These are phyloP conservation scores for Python bivittatus DNA, from an alignment of 2,113 vertebrate genomes.

Conservation along the genomic window DNA sequence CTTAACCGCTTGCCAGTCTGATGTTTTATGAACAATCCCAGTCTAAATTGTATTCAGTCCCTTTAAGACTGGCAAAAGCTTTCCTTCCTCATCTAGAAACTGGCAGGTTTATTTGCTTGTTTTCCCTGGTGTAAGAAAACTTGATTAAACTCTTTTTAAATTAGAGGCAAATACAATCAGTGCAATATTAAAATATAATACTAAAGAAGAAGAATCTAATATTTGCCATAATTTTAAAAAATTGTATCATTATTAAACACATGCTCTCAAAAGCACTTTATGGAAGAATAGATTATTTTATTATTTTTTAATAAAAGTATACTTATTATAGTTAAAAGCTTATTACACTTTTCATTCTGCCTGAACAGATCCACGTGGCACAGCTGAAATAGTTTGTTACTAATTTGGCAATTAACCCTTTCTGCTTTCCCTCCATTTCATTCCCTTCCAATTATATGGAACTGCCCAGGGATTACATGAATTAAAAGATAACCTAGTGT, in stretches of 20 bases:
- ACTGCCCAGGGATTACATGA: not conserved
- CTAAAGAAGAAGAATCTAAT: constrained; percentile 19
- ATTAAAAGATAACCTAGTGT: not conserved
- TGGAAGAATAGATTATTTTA: constrained; percentile 25
- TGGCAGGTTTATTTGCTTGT: not conserved
- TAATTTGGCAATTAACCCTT: not conserved
- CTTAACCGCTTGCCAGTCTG: not conserved
- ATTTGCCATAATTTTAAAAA: constrained; percentile 48
- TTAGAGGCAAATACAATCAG: constrained; percentile 48
- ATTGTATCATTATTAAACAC: constrained; percentile 52
- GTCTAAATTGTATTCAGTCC: not conserved
- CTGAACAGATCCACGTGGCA: not conserved
- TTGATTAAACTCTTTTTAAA: constrained; percentile 40
- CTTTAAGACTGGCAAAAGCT: not conserved
- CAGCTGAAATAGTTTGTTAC: not conserved
- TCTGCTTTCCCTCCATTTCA: not conserved
- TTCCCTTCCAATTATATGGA: not conserved
- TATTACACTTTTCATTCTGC: constrained; percentile 28
- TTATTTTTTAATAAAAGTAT: not conserved
- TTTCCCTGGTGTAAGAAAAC: constrained; percentile 38
- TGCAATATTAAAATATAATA: constrained; percentile 41
- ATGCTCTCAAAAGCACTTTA: constrained; percentile 27
- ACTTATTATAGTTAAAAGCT: not conserved
- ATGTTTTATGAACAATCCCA: not conserved
- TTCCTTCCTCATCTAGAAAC: not conserved